These are phyloP conservation scores for Okapia johnstoni DNA, from an alignment of 2,113 vertebrate species.

Conservation along the genomic window DNA sequence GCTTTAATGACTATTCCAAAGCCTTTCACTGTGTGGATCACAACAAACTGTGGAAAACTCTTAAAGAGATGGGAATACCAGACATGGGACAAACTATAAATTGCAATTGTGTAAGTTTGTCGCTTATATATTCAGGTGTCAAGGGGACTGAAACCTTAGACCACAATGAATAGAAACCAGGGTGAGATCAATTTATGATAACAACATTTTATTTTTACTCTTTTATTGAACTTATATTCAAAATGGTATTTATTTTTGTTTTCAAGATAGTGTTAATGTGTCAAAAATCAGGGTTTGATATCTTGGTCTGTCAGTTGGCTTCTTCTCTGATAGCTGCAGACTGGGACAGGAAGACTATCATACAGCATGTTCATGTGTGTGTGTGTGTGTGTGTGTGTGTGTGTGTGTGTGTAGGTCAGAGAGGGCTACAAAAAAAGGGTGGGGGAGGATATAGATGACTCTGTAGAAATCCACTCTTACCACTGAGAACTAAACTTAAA, in stretches of 20 bases:
- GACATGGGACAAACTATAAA: slow-evolving; percentile 22
- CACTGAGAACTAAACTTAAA: not conserved
- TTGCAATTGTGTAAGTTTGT: not conserved
- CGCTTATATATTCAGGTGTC: not conserved
- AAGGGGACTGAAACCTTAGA: not conserved
- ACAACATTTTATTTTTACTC: not conserved
- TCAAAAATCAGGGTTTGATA: not conserved
- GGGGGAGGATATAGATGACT: not conserved
- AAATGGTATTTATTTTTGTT: not conserved
- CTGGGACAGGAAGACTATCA: not conserved
- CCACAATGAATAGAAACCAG: not conserved
- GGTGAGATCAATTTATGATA: not conserved
- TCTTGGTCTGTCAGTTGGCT: not conserved
- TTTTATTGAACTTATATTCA: not conserved
- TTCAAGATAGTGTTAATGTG: not conserved
- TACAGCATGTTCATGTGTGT: not conserved
- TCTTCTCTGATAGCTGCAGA: not conserved
- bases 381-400: not conserved
- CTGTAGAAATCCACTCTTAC: not conserved
- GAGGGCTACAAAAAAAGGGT: not conserved
- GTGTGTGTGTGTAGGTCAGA: not conserved
- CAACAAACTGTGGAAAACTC: not conserved
- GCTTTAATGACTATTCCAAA: not conserved
- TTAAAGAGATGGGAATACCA: not conserved
- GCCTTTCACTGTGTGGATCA: not conserved